Evolutionary conservation across 2,797 vertebrate species (phyloP).

Genomic region (Xerus rutilus): DNA sequence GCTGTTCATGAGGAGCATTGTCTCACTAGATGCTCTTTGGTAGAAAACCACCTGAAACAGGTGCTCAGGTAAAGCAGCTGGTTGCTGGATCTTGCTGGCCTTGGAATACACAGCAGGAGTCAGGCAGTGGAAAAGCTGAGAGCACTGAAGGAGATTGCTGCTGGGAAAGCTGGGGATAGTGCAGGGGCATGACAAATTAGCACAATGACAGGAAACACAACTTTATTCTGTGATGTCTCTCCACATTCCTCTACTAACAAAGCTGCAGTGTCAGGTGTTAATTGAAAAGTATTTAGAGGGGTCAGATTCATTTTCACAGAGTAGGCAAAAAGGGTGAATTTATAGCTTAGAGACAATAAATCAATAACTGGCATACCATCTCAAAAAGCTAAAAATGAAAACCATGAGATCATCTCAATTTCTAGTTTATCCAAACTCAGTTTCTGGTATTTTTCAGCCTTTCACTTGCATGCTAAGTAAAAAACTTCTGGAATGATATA

Average conservation of each 20-base stretch:
- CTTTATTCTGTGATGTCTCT: background rate
- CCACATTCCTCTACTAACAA: background rate
- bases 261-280: background rate
- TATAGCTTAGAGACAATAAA: background rate
- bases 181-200: accelerated
- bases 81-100: background rate
- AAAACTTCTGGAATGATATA: conserved; percentile 27
- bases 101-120: background rate
- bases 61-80: background rate
- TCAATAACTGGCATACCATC: background rate
- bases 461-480: background rate
- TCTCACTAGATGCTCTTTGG: background rate
- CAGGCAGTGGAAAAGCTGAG: background rate
- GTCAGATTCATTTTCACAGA: background rate
- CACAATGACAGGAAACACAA: background rate
- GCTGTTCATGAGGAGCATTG: background rate
- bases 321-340: background rate
- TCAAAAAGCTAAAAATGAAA: background rate
- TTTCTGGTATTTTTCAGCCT: background rate
- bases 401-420: background rate
- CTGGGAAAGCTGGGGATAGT: accelerated
- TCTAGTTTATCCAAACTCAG: background rate
- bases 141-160: too few relatives aligned
- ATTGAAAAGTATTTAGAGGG: background rate
- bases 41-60: background rate